A percentile compares a stretch with the other conserved stretches of the same genome.
These are phyloP conservation scores for Venustaconcha ellipsiformis DNA, from an alignment of 1,140 invertebrate species.

Conservation along the genomic window DNA sequence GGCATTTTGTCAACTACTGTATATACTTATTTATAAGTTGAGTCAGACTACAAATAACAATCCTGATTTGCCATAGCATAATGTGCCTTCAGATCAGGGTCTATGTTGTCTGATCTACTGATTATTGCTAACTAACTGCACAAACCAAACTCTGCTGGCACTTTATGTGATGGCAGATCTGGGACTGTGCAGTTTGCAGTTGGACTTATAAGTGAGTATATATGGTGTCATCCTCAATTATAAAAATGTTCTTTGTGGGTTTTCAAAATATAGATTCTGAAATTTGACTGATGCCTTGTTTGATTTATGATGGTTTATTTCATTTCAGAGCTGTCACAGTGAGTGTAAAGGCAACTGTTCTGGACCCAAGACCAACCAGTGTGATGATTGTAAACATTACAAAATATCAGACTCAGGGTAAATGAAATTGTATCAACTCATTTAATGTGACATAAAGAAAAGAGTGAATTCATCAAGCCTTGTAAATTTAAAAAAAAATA, in stretches of 20 bases:
- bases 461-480: too few species aligned
- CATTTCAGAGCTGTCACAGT: constrained; percentile 22
- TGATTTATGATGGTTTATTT: background rate
- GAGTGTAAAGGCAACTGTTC: constrained; percentile 23
- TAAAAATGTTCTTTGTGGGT: background rate
- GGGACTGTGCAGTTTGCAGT: background rate
- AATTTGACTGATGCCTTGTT: background rate
- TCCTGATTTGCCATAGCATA: too few species aligned
- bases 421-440: background rate
- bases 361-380: constrained; percentile 22
- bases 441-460: too few species aligned
- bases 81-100: too few species aligned
- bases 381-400: constrained; percentile 25
- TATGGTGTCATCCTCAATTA: background rate
- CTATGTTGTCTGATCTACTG: too few species aligned
- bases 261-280: background rate
- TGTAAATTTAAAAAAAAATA: too few species aligned
- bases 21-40: too few species aligned
- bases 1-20: too few species aligned
- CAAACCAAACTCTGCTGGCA: background rate
- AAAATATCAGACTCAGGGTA: constrained; percentile 23
- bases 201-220: background rate
- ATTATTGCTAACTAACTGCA: too few species aligned
- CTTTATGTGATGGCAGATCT: background rate
- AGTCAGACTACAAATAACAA: too few species aligned